phyloP scores from a whole-genome alignment of 1,140 invertebrate genomes.

The Tetragnatha versicolor region DNA sequence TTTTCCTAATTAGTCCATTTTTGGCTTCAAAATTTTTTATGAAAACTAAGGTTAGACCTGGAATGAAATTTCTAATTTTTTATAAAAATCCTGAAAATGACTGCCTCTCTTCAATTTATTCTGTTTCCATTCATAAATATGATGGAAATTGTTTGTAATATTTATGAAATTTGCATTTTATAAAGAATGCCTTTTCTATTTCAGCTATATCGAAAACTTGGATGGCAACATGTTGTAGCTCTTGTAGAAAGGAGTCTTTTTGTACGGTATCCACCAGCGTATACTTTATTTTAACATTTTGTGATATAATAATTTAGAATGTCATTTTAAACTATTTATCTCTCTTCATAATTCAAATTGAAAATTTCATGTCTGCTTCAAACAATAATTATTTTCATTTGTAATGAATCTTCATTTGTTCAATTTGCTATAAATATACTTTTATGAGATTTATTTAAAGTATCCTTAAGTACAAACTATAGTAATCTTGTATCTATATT shows the following conservation, averaged over 20 bases:
- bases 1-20: not conserved
- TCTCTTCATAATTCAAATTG: too few species aligned
- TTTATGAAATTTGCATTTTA: not conserved
- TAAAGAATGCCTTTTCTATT: conserved; percentile 47
- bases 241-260: conserved; percentile 69
- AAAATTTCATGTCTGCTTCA: too few species aligned
- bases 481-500: too few species aligned
- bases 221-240: conserved; percentile 75
- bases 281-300: conserved; percentile 70
- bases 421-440: too few species aligned
- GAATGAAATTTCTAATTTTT: not conserved
- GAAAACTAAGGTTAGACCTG: not conserved
- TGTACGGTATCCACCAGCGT: conserved; percentile 72
- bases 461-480: too few species aligned
- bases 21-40: not conserved
- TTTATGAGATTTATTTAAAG: too few species aligned
- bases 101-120: not conserved
- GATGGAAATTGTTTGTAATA: not conserved
- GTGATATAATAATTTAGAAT: not conserved
- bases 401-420: too few species aligned
- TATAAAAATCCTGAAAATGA: not conserved
- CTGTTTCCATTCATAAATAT: conserved; percentile 6
- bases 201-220: conserved; percentile 69
- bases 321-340: too few species aligned
- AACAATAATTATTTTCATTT: too few species aligned